Evolutionary conservation across 2,797 vertebrate species (phyloP).

Genomic region (Platalea minor): DNA sequence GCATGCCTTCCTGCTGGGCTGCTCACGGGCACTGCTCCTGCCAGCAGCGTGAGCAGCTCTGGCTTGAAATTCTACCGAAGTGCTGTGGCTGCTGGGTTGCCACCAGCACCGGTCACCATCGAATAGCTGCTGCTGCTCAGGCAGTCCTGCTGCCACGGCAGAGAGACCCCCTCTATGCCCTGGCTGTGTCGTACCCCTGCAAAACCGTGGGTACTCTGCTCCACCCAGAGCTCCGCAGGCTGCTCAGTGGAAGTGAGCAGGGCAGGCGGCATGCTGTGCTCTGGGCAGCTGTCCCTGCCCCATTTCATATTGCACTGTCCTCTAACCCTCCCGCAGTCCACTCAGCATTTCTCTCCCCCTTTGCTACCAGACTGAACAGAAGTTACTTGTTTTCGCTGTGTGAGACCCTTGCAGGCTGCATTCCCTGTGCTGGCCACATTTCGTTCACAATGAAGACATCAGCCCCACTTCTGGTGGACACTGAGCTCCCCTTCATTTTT

Average conservation of each 20-base stretch:
- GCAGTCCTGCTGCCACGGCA: neutral
- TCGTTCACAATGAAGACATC: accelerated
- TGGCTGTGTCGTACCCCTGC: accelerated
- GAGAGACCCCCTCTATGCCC: neutral
- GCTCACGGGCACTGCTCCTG: neutral
- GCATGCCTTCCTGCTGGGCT: neutral
- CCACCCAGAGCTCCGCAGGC: neutral
- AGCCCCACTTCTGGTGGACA: neutral
- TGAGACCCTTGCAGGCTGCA: neutral
- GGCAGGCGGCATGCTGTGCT: accelerated
- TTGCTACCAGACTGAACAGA: neutral
- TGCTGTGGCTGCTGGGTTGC: too few species aligned
- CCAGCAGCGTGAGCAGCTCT: neutral
- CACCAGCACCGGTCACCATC: neutral
- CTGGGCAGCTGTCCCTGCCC: too few species aligned
- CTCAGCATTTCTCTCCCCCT: too few species aligned
- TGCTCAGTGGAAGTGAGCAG: neutral
- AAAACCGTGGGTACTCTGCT: neutral
- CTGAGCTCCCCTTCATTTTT: neutral
- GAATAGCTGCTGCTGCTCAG: neutral
- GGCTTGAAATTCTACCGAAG: neutral
- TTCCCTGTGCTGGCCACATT: neutral
- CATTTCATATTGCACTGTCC: too few species aligned
- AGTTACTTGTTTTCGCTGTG: accelerated
- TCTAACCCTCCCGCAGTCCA: accelerated